Evolutionary conservation across 2,888 invertebrate genomes (phyloP).

Genomic region (Ecliptopera silaceata): DNA sequence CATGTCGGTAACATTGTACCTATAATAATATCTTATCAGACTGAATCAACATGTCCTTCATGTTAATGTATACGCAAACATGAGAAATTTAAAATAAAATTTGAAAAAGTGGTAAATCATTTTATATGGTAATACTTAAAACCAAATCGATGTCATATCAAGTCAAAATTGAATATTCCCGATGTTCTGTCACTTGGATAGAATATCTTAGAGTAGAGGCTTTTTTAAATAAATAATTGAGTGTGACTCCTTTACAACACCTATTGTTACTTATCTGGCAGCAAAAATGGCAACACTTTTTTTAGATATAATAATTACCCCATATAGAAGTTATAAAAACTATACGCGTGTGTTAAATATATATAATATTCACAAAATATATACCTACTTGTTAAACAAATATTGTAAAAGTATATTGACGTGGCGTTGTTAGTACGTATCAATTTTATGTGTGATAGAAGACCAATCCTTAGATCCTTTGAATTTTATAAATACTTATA

Average conservation of each 20-base stretch:
- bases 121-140: not conserved
- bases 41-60: constrained; percentile 56
- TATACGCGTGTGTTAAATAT: not conserved
- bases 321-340: not conserved
- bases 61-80: constrained; percentile 53
- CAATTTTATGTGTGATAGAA: constrained; percentile 75
- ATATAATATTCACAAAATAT: not conserved
- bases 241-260: too few species aligned
- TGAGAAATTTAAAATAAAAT: not conserved
- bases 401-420: constrained; percentile 13
- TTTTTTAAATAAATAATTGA: not conserved
- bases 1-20: constrained; percentile 47
- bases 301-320: too few species aligned
- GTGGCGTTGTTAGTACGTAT: constrained; percentile 47
- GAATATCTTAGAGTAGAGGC: not conserved
- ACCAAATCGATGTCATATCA: constrained; percentile 11
- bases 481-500: constrained; percentile 24
- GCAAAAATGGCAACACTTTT: too few species aligned
- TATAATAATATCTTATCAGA: constrained; percentile 48
- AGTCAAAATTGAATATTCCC: not conserved
- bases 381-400: not conserved
- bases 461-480: constrained; percentile 63
- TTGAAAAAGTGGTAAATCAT: not conserved
- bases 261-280: too few species aligned
- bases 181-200: not conserved